These are phyloP conservation scores for Nephrotoma appendiculata DNA, from an alignment of 2,888 invertebrate species.

Conservation along the genomic window DNA sequence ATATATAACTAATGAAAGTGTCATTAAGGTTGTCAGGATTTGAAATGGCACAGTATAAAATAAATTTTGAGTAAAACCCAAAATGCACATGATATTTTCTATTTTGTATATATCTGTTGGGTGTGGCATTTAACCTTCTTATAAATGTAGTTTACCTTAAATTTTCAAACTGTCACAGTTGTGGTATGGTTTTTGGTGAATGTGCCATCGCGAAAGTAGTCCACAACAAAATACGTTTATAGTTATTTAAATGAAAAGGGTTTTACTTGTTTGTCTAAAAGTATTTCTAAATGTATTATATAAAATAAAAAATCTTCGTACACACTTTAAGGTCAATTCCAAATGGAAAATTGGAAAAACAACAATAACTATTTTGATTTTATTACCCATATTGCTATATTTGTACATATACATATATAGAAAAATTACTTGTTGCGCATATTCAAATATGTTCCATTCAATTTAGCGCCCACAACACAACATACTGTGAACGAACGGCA, in stretches of 20 bases:
- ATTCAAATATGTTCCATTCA: neutral
- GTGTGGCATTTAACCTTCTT: neutral
- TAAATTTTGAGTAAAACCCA: neutral
- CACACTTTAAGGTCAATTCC: neutral
- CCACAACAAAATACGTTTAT: neutral
- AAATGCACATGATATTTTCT: neutral
- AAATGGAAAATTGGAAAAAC: neutral
- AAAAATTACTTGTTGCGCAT: neutral
- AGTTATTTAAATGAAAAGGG: neutral
- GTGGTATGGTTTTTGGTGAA: neutral
- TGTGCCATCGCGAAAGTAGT: neutral
- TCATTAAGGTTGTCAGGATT: neutral
- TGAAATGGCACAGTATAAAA: neutral
- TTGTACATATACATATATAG: neutral
- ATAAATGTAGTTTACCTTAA: neutral
- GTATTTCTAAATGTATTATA: neutral
- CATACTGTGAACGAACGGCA: neutral
- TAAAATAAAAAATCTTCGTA: neutral
- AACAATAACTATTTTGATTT: neutral
- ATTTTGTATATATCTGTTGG: neutral
- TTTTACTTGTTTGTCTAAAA: neutral
- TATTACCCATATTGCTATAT: neutral
- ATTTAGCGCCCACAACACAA: neutral
- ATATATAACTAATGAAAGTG: neutral
- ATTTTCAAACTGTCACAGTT: neutral